Evolutionary conservation across 2,888 invertebrate genomes (phyloP).

Genomic region (Cosmorhoe ocellata): DNA sequence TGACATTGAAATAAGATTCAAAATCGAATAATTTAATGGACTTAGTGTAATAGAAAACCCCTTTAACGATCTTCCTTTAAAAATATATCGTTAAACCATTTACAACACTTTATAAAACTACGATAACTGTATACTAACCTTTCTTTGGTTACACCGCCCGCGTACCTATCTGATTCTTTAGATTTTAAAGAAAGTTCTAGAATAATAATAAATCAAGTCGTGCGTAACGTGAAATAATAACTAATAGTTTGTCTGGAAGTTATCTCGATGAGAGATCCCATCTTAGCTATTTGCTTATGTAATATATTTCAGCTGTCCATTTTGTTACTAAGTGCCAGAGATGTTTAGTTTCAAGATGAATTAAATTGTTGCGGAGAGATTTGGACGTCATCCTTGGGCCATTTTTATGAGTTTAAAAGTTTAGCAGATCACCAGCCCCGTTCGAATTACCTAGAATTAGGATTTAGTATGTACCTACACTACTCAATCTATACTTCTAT

Average conservation of each 20-base stretch:
- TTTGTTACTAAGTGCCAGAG: slow-evolving; percentile 14
- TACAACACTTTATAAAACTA: no score
- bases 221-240: slow-evolving; percentile 11
- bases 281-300: slow-evolving; percentile 26
- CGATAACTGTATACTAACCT: no score
- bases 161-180: no score
- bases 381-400: slow-evolving; percentile 14
- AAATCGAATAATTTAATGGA: no score
- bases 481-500: no score
- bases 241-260: slow-evolving; percentile 30
- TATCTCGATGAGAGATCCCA: slow-evolving; percentile 32
- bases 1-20: no score
- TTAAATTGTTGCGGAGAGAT: slow-evolving; percentile 19
- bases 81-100: no score
- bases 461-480: no score
- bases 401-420: background rate
- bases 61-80: background rate
- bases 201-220: slow-evolving; percentile 5
- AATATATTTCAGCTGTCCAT: slow-evolving; percentile 23
- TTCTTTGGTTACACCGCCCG: no score
- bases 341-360: slow-evolving; percentile 6
- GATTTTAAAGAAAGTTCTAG: slow-evolving; percentile 1
- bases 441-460: no score
- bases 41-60: no score
- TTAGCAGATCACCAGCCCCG: no score